Conservation (phyloP, 1,140 invertebrate species). For the Panagrolaimus sp. region DNA sequence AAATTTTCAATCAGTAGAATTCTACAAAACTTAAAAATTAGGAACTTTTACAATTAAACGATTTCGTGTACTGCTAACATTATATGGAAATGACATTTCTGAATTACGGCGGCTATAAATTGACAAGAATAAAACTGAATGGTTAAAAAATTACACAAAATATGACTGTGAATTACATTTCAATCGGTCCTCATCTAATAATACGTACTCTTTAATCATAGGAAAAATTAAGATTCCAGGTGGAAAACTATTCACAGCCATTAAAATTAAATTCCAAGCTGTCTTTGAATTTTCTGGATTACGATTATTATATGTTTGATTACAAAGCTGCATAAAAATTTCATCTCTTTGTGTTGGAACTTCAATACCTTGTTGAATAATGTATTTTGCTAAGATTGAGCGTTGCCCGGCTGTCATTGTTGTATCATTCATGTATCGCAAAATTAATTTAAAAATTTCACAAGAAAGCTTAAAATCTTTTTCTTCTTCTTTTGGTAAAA, state of each 20-base stretch:
- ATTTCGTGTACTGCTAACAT: too few relatives aligned
- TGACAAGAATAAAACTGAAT: too few relatives aligned
- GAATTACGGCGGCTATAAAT: too few relatives aligned
- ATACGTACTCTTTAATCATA: slow-evolving; percentile 77
- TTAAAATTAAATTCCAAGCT: slow-evolving; percentile 80
- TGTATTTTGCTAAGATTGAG: slow-evolving; percentile 81
- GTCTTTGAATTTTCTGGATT: slow-evolving; percentile 70
- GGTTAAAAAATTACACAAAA: slow-evolving; percentile 16
- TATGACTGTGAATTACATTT: too few relatives aligned
- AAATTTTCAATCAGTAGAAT: too few relatives aligned
- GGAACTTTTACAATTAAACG: too few relatives aligned
- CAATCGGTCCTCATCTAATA: too few relatives aligned
- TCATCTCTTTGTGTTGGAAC: slow-evolving; percentile 83
- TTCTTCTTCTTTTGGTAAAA: slow-evolving; percentile 79
- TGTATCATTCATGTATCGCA: slow-evolving; percentile 85
- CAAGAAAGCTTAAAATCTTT: slow-evolving; percentile 81
- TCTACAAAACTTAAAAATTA: too few relatives aligned
- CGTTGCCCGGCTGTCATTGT: slow-evolving; percentile 70
- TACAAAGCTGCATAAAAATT: slow-evolving; percentile 84
- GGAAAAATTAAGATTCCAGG: slow-evolving; percentile 75
- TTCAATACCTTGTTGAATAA: slow-evolving; percentile 76
- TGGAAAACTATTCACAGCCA: slow-evolving; percentile 82
- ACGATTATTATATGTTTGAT: slow-evolving; percentile 81
- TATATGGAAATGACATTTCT: too few relatives aligned
- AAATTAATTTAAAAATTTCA: slow-evolving; percentile 85